Base-by-base conservation (phyloP, 2,888 invertebrate species). In the Nemapogon koenigi region DNA sequence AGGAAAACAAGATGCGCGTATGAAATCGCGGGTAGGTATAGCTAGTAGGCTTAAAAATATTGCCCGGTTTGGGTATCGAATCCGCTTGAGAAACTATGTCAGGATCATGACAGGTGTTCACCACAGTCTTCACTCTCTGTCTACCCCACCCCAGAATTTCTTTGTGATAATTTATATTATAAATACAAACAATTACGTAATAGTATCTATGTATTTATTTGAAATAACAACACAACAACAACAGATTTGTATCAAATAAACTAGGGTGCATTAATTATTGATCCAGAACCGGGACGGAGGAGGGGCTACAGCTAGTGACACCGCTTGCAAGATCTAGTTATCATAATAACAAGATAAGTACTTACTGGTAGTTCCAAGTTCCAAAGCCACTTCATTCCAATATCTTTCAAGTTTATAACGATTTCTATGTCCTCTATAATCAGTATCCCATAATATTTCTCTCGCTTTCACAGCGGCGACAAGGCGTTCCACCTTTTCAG, bases 381-480 rank as follows among this genome's bases (percentile, higher is more conserved):
- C 76, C 1, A 67, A 56, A 0, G 76, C 76, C 13, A 79, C 76
- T 50, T 79, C 79, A 44, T 71, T 75, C 79, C 79, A 79, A 49
- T 72, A 78, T 11, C 76, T 57, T 57, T 75, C 78, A 56, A 73
- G 51, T 44, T 73, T 76, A 47, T 72, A 76, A 39, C 73, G 55
- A 54, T 76, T 79, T 49, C 73, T 57, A 44, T 73, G 76, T 16
- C 76, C 76, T 42, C 73, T 58, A 41, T 73, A 76, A 33, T 67
- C 71, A 42, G 66, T 75, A 44, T 76, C 78, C 79, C 79, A 78
- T 27, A 75, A 50, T 48, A 75, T 75, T 45, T 78, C 78, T 37
- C 78, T 59, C 2, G 73, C 75, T 43, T 78, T 78, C 29, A 78
- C 78, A 38, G 78, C 76, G n/a, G 67, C 69, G 33, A 78, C 76